phyloP scores from a whole-genome alignment of 37 sponge, comb jelly and placozoan genomes.

The Aplysina aerophoba region DNA sequence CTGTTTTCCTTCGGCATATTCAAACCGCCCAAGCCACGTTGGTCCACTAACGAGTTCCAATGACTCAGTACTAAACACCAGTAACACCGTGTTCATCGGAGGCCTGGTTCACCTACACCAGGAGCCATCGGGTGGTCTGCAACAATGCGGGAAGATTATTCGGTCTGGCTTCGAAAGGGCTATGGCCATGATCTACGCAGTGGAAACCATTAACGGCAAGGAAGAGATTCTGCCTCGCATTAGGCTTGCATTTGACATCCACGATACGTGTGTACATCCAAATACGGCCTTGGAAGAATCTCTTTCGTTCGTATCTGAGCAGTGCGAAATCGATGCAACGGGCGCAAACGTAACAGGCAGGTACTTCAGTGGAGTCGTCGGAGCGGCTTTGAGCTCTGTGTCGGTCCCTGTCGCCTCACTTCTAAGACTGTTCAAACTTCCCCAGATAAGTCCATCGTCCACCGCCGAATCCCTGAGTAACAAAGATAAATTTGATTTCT shows the following conservation, averaged over 20 bases:
- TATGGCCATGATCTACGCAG: conserved; percentile 73
- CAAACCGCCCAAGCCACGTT: too few species aligned
- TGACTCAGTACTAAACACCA: too few species aligned
- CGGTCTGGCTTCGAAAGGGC: conserved; percentile 46
- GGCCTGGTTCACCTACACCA: conserved; percentile 29
- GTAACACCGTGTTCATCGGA: too few species aligned
- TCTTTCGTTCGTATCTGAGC: conserved; percentile 18
- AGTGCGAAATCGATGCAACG: too few species aligned
- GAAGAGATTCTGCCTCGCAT: conserved; percentile 45
- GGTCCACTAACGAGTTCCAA: too few species aligned
- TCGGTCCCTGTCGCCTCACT: conserved; percentile 72
- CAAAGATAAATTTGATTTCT: conserved; percentile 68
- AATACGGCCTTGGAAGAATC: conserved; percentile 60
- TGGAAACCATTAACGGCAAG: conserved; percentile 52
- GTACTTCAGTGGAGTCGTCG: conserved; percentile 62
- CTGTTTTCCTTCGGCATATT: too few species aligned
- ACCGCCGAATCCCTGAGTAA: conserved; percentile 68
- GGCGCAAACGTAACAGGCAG: background rate
- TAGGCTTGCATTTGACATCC: conserved; percentile 57
- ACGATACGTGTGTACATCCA: conserved; percentile 65
- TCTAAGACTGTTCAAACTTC: conserved; percentile 65
- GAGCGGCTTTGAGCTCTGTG: conserved; percentile 63
- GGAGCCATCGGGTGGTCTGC: background rate
- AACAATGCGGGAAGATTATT: background rate
- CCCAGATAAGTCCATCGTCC: conserved; percentile 76